Conservation (phyloP, 2,797 vertebrate genomes). For the Aselliscus stoliczkanus region DNA sequence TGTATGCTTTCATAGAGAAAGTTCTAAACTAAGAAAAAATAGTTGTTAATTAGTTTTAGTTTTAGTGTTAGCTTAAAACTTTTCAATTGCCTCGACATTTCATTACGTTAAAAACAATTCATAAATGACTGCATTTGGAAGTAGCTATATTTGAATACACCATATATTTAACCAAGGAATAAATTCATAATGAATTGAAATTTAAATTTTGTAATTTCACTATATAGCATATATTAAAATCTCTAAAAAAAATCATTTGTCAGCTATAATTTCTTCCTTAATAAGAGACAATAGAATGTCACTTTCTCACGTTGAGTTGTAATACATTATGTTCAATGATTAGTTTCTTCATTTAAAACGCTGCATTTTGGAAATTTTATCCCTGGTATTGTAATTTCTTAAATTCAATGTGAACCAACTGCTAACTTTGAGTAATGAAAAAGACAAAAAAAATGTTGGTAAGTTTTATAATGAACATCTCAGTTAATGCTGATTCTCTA, state of each 20-base stretch:
- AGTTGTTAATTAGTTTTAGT: slow-evolving; percentile 42
- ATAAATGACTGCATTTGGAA: background rate
- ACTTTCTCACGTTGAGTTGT: background rate
- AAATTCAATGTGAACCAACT: background rate
- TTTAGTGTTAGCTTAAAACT: slow-evolving; percentile 43
- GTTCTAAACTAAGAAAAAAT: slow-evolving; percentile 8
- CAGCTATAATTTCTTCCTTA: slow-evolving; percentile 46
- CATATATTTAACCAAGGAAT: slow-evolving; percentile 37
- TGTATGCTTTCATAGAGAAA: background rate
- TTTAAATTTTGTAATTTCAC: background rate
- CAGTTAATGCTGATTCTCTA: background rate
- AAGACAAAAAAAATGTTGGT: background rate
- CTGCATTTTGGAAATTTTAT: background rate
- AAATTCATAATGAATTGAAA: background rate
- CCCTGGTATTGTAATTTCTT: background rate
- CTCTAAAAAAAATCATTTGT: slow-evolving; percentile 30
- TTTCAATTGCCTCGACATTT: slow-evolving; percentile 45
- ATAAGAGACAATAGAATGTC: background rate
- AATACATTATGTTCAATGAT: background rate
- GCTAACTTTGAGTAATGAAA: background rate
- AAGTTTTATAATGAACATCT: background rate
- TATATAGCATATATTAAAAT: background rate
- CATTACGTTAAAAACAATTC: slow-evolving; percentile 27
- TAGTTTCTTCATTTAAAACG: slow-evolving; percentile 14
- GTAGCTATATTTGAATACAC: slow-evolving; percentile 7